phyloP scores from a whole-genome alignment of 2,797 vertebrate genomes.

The Heterohyrax brucei region DNA sequence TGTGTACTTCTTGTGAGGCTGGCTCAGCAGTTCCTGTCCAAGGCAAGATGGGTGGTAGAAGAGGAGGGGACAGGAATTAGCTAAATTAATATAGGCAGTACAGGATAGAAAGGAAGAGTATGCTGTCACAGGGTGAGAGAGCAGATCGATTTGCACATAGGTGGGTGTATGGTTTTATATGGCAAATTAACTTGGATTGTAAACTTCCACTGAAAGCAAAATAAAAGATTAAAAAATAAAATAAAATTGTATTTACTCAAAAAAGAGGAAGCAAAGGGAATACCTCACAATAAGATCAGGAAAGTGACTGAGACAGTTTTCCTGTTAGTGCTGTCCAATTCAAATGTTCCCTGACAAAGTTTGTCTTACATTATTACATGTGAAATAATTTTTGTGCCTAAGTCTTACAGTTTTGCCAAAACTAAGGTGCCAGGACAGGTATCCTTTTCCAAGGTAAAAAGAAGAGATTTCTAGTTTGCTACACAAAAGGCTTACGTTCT shows the following conservation, averaged over 20 bases:
- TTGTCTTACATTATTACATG: conserved; percentile 66
- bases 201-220: no score
- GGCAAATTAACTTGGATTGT: no score
- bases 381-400: conserved; percentile 26
- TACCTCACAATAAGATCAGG: background rate
- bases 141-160: no score
- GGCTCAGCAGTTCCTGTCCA: no score
- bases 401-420: conserved; percentile 63
- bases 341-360: conserved; percentile 43
- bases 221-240: no score
- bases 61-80: no score
- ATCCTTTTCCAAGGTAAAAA: conserved; percentile 74
- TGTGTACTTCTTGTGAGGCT: no score
- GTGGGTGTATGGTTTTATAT: no score
- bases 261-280: conserved; percentile 17
- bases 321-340: conserved; percentile 60
- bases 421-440: conserved; percentile 50
- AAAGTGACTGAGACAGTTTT: background rate
- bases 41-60: no score
- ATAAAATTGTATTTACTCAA: background rate
- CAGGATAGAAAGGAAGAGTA: no score
- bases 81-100: no score
- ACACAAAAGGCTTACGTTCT: conserved; percentile 30
- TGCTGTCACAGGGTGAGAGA: no score
- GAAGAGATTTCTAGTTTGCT: conserved; percentile 21